Base-by-base conservation (phyloP, 2,888 invertebrate species). In the Drosophila conformis region DNA sequence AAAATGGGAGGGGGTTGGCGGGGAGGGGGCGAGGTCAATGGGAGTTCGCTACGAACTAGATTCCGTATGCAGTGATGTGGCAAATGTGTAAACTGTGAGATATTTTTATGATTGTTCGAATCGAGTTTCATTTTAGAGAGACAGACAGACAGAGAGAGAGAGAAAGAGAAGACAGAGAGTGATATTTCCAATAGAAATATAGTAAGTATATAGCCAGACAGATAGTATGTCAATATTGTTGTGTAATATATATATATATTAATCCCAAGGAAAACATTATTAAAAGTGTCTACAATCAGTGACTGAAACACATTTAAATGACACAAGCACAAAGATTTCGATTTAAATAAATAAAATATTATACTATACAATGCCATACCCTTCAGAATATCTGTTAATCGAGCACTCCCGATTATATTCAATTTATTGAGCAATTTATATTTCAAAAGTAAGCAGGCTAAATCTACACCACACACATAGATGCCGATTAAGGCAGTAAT, bases 1-100 rank as follows among this genome's bases (percentile, higher is more conserved):
- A 1, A 25, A 27, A 46, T 15, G 7, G 35, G 6, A 25, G 31
- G 4, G 5, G 4, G n/a, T 15, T 48, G 13, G 15, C 11, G 6
- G 3, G 35, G 11, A 2, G 18, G 33, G 60, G 40, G 33, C 46
- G 42, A 38, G 65, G 46, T 54, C 56, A 74, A 56, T n/a, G 58
- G 49, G 71, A 71, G 67, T 71, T 67, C 36, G 56, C 29, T 29
- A 8, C 38, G 31, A 38, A 31, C 48, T 31, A 4, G 35, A 11
- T 40, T 56, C 31, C 10, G 13, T 56, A 61, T 25, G 68, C 75
- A 69, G 66, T 78, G 75, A 78, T 72, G 78, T 74, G 68, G 60
- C 63, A 69, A 76, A 58, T 60, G 27, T 72, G 53, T 27, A 67
- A 76, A 69, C 31, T 69, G 72, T 65, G 69, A 74, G 71, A 71